These are phyloP conservation scores for Epirrhoe tristata DNA, from an alignment of 2,888 invertebrate species.

Conservation along the genomic window DNA sequence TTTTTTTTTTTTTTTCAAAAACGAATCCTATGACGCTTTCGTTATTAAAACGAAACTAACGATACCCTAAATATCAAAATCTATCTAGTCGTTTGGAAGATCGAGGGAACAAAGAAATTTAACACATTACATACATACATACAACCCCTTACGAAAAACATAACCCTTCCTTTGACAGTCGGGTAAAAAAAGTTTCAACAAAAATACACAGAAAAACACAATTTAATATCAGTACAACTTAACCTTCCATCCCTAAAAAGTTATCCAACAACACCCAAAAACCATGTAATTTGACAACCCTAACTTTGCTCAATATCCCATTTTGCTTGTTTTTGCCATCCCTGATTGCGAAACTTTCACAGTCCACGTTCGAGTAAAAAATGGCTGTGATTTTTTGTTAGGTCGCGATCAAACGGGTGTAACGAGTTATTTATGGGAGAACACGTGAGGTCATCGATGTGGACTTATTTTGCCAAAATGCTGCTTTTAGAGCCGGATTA, in stretches of 20 bases:
- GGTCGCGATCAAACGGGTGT: constrained; percentile 59
- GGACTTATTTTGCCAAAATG: constrained; percentile 59
- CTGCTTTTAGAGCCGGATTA: constrained; percentile 53
- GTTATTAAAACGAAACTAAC: too few species aligned
- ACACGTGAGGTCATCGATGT: constrained; percentile 65
- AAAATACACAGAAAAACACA: not conserved
- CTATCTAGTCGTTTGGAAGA: too few species aligned
- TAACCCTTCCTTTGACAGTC: too few species aligned
- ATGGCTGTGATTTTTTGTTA: constrained; percentile 64
- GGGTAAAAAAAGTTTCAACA: not conserved
- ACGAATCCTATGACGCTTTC: too few species aligned
- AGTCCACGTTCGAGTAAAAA: constrained; percentile 64
- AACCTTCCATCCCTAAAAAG: constrained; percentile 12
- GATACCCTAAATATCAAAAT: too few species aligned
- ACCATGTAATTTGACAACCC: constrained; percentile 32
- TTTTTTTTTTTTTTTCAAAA: too few species aligned
- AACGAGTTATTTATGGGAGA: constrained; percentile 74
- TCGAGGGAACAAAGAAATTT: too few species aligned
- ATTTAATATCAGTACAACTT: not conserved
- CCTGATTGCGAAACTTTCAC: constrained; percentile 73
- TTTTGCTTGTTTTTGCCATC: constrained; percentile 63
- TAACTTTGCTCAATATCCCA: constrained; percentile 47
- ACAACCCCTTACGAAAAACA: too few species aligned
- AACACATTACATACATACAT: too few species aligned
- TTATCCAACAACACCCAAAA: constrained; percentile 24